A percentile compares a stretch with the other conserved stretches of the same genome.
phyloP scores from a whole-genome alignment of 2,888 invertebrate genomes.

The Merodon equestris region DNA sequence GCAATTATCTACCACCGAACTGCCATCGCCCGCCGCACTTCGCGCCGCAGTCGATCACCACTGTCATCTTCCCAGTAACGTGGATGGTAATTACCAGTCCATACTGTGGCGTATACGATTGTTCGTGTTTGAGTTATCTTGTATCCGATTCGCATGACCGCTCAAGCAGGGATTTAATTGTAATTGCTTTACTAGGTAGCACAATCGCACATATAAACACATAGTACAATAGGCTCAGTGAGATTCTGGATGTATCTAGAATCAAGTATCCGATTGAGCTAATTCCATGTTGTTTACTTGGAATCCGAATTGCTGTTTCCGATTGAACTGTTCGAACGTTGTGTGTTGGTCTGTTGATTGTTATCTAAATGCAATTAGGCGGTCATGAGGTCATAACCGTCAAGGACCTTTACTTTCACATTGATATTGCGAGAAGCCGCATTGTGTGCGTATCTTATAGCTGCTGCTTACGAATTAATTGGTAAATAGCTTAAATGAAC shows the following conservation, averaged over 20 bases:
- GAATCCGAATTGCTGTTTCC: constrained; percentile 15
- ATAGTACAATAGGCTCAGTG: constrained; percentile 14
- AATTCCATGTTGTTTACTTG: not conserved
- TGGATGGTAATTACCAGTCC: constrained; percentile 44
- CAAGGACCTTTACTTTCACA: not conserved
- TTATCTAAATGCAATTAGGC: constrained; percentile 43
- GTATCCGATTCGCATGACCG: constrained; percentile 62
- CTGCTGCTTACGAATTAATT: constrained; percentile 14
- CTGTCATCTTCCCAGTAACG: constrained; percentile 12
- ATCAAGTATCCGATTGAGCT: not conserved
- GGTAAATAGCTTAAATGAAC: not conserved
- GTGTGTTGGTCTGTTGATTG: constrained; percentile 36
- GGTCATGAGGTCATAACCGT: constrained; percentile 46
- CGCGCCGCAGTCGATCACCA: not conserved
- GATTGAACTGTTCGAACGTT: constrained; percentile 29
- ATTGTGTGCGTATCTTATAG: constrained; percentile 18
- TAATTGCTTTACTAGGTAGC: constrained; percentile 44
- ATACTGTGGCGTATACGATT: constrained; percentile 1
- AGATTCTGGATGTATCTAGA: not conserved
- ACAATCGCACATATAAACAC: constrained; percentile 4
- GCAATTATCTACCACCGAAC: constrained; percentile 37
- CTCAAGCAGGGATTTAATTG: constrained; percentile 64
- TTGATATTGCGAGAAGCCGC: not conserved
- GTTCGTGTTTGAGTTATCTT: constrained; percentile 61
- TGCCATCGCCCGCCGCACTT: not conserved